These are phyloP conservation scores for Brachypalpus laphriformis DNA, from an alignment of 2,888 invertebrate species.

Conservation along the genomic window DNA sequence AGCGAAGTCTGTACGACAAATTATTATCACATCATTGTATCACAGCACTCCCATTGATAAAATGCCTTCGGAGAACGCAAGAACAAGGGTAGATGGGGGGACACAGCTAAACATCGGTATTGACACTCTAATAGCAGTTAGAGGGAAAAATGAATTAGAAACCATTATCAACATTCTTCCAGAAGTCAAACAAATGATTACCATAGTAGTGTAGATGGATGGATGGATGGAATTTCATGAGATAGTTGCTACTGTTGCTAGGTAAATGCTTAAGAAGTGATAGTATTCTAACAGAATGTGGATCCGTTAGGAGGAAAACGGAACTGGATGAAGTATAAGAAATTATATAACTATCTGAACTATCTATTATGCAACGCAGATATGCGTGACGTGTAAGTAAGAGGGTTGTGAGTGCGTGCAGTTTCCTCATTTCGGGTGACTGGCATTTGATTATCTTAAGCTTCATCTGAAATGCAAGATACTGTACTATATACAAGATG, in stretches of 20 bases:
- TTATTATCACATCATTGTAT: slow-evolving; percentile 32
- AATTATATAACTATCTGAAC: not conserved
- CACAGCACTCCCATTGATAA: slow-evolving; percentile 52
- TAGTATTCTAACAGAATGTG: not conserved
- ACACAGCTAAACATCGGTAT: slow-evolving; percentile 16
- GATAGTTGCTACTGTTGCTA: not conserved
- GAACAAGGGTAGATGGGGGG: not conserved
- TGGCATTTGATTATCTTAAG: not conserved
- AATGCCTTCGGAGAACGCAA: not conserved
- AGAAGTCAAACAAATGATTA: slow-evolving; percentile 58
- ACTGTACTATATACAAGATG: not conserved
- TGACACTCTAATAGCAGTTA: slow-evolving; percentile 49
- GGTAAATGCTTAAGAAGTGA: not conserved
- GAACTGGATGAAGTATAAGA: not conserved
- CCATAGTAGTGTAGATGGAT: slow-evolving; percentile 33
- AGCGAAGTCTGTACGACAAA: slow-evolving; percentile 5
- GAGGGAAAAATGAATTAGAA: slow-evolving; percentile 39
- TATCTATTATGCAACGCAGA: not conserved
- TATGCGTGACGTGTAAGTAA: not conserved
- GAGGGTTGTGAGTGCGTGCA: not conserved
- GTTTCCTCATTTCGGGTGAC: not conserved
- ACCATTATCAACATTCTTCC: slow-evolving; percentile 46
- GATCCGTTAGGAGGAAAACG: slow-evolving; percentile 3
- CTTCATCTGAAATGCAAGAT: not conserved
- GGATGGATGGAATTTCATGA: not conserved